Percentiles rank a stretch among this genome's conserved stretches.
Conservation (phyloP, 2,797 vertebrate genomes). For the Protosalanx chinensis region DNA sequence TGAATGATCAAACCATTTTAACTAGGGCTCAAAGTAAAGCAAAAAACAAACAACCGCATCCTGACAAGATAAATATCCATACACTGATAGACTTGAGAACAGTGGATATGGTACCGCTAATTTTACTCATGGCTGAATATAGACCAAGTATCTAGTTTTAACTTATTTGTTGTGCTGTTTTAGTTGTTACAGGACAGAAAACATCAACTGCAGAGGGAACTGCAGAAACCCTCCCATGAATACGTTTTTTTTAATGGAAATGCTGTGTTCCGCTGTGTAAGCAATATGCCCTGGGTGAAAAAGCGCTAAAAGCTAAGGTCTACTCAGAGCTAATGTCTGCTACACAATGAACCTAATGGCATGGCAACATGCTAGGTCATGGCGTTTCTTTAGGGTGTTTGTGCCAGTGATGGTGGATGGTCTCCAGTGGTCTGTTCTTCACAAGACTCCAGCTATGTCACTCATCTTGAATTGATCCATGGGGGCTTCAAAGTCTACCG, state of each 20-base stretch:
- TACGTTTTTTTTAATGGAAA: constrained; percentile 36
- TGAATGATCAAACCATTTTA: constrained; percentile 62
- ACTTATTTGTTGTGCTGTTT: constrained; percentile 61
- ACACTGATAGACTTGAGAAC: constrained; percentile 38
- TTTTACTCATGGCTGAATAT: constrained; percentile 34
- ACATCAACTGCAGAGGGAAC: constrained; percentile 46
- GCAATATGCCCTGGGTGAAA: constrained; percentile 64
- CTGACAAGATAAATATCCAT: constrained; percentile 32
- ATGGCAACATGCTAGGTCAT: constrained; percentile 54
- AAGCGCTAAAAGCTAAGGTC: constrained; percentile 64
- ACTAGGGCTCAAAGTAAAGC: constrained; percentile 49
- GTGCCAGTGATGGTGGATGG: constrained; percentile 43
- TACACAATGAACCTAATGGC: constrained; percentile 55
- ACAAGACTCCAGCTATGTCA: not conserved
- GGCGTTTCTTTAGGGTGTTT: constrained; percentile 45
- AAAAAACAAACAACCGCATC: constrained; percentile 44
- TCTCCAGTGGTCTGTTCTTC: constrained; percentile 34
- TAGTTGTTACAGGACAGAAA: constrained; percentile 43
- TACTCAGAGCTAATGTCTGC: constrained; percentile 46
- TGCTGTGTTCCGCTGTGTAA: constrained; percentile 55
- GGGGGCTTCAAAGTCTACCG: constrained; percentile 1
- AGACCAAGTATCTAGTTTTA: constrained; percentile 44
- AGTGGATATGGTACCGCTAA: constrained; percentile 25
- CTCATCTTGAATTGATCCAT: not conserved
- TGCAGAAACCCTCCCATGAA: constrained; percentile 50